Evolutionary conservation across 1,140 invertebrate species (phyloP), one percentile per base, ranked within the genome.

Genomic region (Nasonia vitripennis): DNA sequence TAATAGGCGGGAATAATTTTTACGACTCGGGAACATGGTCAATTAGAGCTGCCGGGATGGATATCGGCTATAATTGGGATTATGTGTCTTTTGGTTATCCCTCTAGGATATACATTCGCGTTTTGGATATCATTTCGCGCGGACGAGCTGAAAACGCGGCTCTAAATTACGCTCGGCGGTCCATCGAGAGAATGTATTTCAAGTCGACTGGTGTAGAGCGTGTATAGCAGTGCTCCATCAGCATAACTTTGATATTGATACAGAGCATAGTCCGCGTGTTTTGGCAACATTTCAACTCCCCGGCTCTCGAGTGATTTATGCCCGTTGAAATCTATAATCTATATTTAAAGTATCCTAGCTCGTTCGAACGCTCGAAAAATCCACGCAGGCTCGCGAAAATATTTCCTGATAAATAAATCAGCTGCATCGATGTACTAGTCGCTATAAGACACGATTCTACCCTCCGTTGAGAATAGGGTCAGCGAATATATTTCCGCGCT

Each of bases 1-100:
- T 75, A n/a, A 75, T 20, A 37, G 34, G 20, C 37, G 37, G 34
- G 17, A 75, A 31, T 31, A 34, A 75, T 75, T 75, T 75, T 75
- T 34, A 37, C 37, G 17, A 75, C 34, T 62, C 9, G 31, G 27
- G 68, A 71, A 62, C 55, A 62, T 62, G 27, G 68, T 71, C 68
- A 71, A 71, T 71, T 71, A 71, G 27, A 67, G 62, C 0, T 34
- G 27, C 27, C 6, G 55, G 0, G 2, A n/a, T n/a, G 5, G 17
- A 14, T 62, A 17, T 62, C 3, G 17, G 17, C 20, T 20, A 0
- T n/a, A 20, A 62, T 62, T 62, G 55, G 20, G 14, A n/a, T 62
- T 62, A n/a, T 17, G 20, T 62, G 20, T 62, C 55, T 62, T 62
- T 62, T 20, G 0, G 5, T 62, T 20, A 55, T 62, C 55, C 55